Evolutionary conservation across 2,888 invertebrate genomes (phyloP).

Genomic region (Creontiades dilutus): DNA sequence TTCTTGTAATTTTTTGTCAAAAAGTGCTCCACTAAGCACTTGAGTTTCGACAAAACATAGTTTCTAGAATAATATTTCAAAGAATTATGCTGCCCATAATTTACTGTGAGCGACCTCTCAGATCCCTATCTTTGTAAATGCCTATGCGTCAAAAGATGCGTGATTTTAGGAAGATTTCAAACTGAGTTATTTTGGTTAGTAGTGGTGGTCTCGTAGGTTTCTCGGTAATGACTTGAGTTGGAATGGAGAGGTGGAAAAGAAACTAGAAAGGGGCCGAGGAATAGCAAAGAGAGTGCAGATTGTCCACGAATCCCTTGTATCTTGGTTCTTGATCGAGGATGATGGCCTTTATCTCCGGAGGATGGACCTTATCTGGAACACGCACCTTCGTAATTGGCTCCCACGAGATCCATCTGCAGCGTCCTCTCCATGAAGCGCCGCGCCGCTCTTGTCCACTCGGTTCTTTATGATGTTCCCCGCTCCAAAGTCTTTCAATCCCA

Average conservation of each 20-base stretch:
- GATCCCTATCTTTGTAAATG: not conserved
- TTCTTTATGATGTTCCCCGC: constrained; percentile 43
- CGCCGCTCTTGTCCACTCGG: constrained; percentile 49
- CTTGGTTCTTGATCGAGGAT: constrained; percentile 23
- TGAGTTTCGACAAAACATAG: no score
- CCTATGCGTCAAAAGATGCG: not conserved
- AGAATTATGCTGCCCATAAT: no score
- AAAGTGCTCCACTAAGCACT: no score
- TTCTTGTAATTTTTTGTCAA: no score
- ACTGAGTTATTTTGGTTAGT: not conserved
- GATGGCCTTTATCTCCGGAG: constrained; percentile 38
- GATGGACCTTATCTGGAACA: constrained; percentile 54
- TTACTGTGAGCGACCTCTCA: no score
- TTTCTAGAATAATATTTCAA: no score
- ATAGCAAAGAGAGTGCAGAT: constrained; percentile 39
- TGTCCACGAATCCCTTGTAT: constrained; percentile 47
- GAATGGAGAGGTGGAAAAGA: not conserved
- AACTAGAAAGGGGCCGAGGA: constrained; percentile 42
- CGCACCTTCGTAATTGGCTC: constrained; percentile 54
- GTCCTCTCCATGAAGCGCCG: constrained; percentile 45
- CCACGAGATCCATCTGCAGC: constrained; percentile 52
- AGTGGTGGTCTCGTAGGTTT: not conserved
- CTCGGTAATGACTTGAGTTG: not conserved
- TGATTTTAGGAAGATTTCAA: not conserved
- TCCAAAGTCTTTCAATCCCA: not conserved